phyloP scores from a whole-genome alignment of 64 coral and sea anemone species.

The Orbicella faveolata region DNA sequence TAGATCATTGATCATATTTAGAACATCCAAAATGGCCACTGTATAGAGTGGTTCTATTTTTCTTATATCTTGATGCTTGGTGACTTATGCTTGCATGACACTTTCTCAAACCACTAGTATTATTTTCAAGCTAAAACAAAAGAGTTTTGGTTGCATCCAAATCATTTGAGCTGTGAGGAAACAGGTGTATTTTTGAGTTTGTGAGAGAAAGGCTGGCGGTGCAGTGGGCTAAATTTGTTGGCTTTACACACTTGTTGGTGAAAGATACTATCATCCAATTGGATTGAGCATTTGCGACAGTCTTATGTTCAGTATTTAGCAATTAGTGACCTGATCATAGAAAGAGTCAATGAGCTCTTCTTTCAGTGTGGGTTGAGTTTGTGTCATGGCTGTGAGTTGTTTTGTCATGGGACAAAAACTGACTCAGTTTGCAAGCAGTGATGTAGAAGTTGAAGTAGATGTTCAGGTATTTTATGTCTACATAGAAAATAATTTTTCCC shows the following conservation, averaged over 20 bases:
- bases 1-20: conserved; percentile 46
- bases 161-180: not conserved
- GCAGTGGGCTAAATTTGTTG: not conserved
- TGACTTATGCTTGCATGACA: not conserved
- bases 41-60: conserved; percentile 27
- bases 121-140: not conserved
- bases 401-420: conserved; percentile 60
- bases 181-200: not conserved
- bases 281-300: not conserved
- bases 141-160: not conserved
- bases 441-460: conserved; percentile 52
- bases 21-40: conserved; percentile 39
- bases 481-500: not conserved
- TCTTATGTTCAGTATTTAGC: not conserved
- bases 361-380: not conserved
- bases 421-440: conserved; percentile 26
- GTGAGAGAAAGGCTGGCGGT: not conserved
- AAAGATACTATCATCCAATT: not conserved
- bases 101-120: not conserved
- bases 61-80: conserved; percentile 7
- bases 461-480: conserved; percentile 35
- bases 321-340: not conserved
- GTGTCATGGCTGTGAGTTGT: conserved; percentile 41
- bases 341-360: conserved; percentile 25
- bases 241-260: not conserved